Evolutionary conservation across 2,797 vertebrate genomes (phyloP).

Genomic region (Silurus lanzhouensis): DNA sequence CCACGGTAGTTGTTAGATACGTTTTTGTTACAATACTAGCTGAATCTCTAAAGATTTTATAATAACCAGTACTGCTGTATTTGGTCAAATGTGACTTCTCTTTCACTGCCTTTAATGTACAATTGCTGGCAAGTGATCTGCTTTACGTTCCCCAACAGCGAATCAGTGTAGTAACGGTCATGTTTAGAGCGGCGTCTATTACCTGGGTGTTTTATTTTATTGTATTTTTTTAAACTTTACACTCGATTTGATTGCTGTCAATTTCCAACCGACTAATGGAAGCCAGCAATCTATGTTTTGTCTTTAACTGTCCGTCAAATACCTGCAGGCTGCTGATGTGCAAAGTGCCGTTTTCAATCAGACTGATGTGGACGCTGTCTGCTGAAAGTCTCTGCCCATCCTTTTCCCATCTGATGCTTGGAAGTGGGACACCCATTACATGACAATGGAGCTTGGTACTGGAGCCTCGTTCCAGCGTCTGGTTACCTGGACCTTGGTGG

Average conservation of each 20-base stretch:
- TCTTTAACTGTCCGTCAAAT: conserved; percentile 51
- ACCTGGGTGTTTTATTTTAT: background rate
- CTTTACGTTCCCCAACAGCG: background rate
- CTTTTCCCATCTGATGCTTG: conserved; percentile 87
- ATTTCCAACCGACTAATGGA: conserved; percentile 47
- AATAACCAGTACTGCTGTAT: background rate
- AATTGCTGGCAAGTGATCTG: background rate
- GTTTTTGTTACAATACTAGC: too few relatives aligned
- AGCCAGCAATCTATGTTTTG: conserved; percentile 49
- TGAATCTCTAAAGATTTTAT: background rate
- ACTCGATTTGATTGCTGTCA: conserved; percentile 39
- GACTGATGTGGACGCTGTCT: conserved; percentile 75
- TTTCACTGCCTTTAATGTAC: background rate
- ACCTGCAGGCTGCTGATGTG: conserved; percentile 85
- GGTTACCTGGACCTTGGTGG: conserved; percentile 85
- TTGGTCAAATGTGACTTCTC: background rate
- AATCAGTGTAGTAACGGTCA: background rate
- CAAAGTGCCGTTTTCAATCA: conserved; percentile 89
- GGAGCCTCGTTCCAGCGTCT: conserved; percentile 78
- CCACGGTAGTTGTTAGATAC: background rate
- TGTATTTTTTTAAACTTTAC: conserved; percentile 34
- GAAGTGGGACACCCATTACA: conserved; percentile 75
- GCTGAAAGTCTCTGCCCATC: conserved; percentile 80
- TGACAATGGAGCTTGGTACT: conserved; percentile 80
- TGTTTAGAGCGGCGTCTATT: background rate